Evolutionary conservation across 2,888 invertebrate genomes (phyloP).

Genomic region (Drosophila hamatofila): DNA sequence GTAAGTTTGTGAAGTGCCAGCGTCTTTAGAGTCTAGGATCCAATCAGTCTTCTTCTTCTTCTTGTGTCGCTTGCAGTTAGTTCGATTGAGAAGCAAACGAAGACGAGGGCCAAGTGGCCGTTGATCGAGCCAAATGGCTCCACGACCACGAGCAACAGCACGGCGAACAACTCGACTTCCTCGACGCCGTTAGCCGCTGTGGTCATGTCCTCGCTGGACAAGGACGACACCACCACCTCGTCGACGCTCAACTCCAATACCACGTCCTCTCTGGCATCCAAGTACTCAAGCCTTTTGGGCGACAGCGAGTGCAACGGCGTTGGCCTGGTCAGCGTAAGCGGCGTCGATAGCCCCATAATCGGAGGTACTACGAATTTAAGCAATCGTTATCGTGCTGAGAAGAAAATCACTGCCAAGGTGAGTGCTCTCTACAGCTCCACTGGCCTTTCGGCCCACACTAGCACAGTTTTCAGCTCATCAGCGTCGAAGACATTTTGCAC

Average conservation of each 20-base stretch:
- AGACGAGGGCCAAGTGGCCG: conserved; percentile 84
- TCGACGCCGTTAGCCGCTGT: conserved; percentile 83
- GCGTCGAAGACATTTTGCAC: conserved; percentile 35
- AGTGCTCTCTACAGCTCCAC: conserved; percentile 44
- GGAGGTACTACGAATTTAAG: conserved; percentile 75
- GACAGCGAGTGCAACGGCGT: conserved; percentile 80
- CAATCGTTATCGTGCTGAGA: conserved; percentile 85
- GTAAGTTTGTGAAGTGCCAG: conserved; percentile 61
- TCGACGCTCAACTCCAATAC: conserved; percentile 79
- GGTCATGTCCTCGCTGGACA: conserved; percentile 75
- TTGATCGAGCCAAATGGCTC: conserved; percentile 76
- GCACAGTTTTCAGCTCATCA: conserved; percentile 47
- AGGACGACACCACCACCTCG: conserved; percentile 79
- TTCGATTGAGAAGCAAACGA: conserved; percentile 85
- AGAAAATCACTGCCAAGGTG: conserved; percentile 85
- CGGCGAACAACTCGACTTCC: conserved; percentile 80
- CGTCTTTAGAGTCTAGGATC: too few relatives aligned
- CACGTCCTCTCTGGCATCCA: conserved; percentile 82
- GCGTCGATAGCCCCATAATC: conserved; percentile 71
- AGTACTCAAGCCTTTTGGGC: conserved; percentile 80
- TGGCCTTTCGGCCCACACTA: not conserved
- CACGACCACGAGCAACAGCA: conserved; percentile 76
- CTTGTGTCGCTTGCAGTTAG: conserved; percentile 73
- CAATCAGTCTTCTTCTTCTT: not conserved
- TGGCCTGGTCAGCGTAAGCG: conserved; percentile 48